Evolutionary conservation across 2,797 vertebrate species (phyloP), one percentile per base, ranked within the genome.

Genomic region (Acomys russatus): DNA sequence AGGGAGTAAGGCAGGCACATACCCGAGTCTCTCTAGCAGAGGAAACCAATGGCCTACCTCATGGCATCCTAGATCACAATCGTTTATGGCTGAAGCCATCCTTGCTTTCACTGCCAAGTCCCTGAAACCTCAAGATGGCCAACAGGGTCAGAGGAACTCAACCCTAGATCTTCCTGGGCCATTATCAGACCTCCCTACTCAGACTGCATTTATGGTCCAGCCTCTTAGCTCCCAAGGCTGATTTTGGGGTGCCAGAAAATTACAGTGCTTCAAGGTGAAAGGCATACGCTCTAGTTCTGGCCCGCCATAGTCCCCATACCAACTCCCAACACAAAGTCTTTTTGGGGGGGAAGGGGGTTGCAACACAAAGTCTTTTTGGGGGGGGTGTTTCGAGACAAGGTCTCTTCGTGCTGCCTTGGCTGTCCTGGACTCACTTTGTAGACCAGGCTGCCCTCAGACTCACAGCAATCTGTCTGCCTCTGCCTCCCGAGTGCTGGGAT

Each of bases 181-280:
- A 14, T 23, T 35, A 4, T 77, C 33, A 38, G 59, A 23, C 14
- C 17, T 92, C 73, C 79, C 35, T 25, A 18, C 66, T 90, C 61
- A 71, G 35, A 73, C 20, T 23, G 85, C 23, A 83, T 59, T 10
- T 86, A 28, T 68, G 59, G 74, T 86, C 8, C 33, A 78, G 83
- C 63, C 49, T 82, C 12, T 28, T 76, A 25, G 2, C 44, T 68
- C 74, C 73, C 85, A 51, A 22, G 3, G 7, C 33, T 63, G 51
- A 88, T 93, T 90, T 76, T 86, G 88, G 59, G 73, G 71, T 90
- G 85, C 71, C 63, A 93, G 38, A 22, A 95, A 95, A 92, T 15
- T 49, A 25, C 20, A 87, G 44, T 28, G 14, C 93, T 84, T 76
- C 70, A 78, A 91, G 77, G 33, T 87, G 76, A 63, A 74, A 87